Conservation (phyloP, 2,113 vertebrate species). For the Rhea americana region DNA sequence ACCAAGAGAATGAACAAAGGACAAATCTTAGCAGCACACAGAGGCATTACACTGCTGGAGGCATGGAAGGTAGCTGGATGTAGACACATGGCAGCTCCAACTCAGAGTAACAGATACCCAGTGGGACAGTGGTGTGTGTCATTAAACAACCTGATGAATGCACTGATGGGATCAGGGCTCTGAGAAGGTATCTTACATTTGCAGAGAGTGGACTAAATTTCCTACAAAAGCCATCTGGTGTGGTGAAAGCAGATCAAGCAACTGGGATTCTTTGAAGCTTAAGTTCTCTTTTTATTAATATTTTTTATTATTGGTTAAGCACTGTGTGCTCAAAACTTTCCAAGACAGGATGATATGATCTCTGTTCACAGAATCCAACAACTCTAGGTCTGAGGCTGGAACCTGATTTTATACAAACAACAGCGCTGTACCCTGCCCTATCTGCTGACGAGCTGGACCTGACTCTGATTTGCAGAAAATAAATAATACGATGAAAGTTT, state of each 20-base stretch:
- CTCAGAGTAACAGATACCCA: neutral
- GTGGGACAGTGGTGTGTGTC: neutral
- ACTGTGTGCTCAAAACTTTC: neutral
- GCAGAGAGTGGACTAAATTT: neutral
- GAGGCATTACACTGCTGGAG: neutral
- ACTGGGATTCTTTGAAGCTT: neutral
- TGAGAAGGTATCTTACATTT: neutral
- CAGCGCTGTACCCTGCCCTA: neutral
- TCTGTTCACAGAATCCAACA: neutral
- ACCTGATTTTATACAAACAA: neutral
- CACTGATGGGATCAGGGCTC: neutral
- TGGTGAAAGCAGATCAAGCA: neutral
- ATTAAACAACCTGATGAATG: neutral
- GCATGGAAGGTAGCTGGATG: neutral
- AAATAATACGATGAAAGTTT: neutral
- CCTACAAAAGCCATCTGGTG: neutral
- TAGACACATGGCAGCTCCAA: neutral
- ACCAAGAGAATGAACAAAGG: neutral
- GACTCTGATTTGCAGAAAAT: neutral
- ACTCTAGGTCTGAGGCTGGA: neutral
- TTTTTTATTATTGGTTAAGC: neutral
- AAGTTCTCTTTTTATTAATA: neutral
- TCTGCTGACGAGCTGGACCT: neutral
- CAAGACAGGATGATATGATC: neutral
- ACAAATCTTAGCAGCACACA: neutral